Evolutionary conservation across 1,140 invertebrate species (phyloP).

Genomic region (Chironomus tepperi): DNA sequence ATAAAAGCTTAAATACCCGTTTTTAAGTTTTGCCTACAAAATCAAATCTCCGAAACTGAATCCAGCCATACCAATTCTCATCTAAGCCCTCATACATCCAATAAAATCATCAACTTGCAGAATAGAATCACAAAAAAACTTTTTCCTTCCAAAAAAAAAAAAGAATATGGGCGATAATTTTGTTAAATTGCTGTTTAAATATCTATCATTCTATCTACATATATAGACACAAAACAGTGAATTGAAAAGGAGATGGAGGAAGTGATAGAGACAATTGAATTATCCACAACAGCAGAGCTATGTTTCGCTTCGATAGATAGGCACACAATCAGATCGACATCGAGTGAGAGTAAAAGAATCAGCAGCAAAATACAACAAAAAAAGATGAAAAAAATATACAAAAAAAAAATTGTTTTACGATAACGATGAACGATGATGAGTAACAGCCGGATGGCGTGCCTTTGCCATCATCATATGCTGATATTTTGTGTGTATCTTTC

Average conservation of each 20-base stretch:
- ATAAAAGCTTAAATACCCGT: no score
- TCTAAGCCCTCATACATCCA: no score
- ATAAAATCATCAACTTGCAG: no score
- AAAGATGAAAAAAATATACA: no score
- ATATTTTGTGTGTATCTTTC: not conserved
- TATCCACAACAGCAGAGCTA: slow-evolving; percentile 12
- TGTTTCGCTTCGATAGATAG: not conserved
- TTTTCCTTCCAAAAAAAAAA: not conserved
- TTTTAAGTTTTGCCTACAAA: no score
- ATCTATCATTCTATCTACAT: not conserved
- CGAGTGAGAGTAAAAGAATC: not conserved
- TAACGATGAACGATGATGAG: slow-evolving; percentile 12
- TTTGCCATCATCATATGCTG: slow-evolving; percentile 1
- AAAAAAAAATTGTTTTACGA: not conserved
- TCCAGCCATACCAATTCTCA: no score
- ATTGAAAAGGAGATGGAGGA: not conserved
- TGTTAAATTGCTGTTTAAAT: slow-evolving; percentile 23
- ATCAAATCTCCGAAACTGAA: no score
- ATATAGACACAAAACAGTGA: not conserved
- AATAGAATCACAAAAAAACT: no score
- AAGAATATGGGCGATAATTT: slow-evolving; percentile 22
- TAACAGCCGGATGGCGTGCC: slow-evolving; percentile 4
- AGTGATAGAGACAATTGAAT: slow-evolving; percentile 20
- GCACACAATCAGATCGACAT: not conserved
- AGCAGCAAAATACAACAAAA: no score